Conservation (phyloP, 1,140 invertebrate genomes). For the Luehdorfia chinensis region DNA sequence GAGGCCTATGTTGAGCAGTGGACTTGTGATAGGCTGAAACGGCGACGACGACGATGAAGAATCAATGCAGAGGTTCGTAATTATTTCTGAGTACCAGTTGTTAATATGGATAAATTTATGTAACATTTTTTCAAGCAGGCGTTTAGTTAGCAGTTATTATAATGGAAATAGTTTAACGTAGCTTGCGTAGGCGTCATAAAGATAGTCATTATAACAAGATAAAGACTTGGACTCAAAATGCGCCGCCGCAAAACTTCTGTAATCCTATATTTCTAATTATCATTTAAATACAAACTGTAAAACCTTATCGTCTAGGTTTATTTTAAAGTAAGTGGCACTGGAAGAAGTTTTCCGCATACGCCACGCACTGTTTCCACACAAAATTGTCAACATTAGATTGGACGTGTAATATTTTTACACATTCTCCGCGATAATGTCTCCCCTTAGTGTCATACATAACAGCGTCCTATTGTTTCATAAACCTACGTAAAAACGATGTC, state of each 20-base stretch:
- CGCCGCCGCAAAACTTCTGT: constrained; percentile 21
- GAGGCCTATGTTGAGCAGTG: too few species aligned
- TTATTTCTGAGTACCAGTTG: too few species aligned
- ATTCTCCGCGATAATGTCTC: constrained; percentile 14
- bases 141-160: too few species aligned
- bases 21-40: too few species aligned
- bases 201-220: constrained; percentile 20
- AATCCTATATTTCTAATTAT: constrained; percentile 2
- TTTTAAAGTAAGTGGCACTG: constrained; percentile 5
- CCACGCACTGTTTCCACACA: constrained; percentile 50
- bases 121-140: too few species aligned
- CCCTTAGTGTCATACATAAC: background rate
- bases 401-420: constrained; percentile 28
- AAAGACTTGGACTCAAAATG: constrained; percentile 17
- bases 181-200: too few species aligned
- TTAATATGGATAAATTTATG: too few species aligned
- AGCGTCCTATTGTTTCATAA: constrained; percentile 4
- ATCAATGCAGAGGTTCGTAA: too few species aligned
- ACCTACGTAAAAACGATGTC: constrained; percentile 1
- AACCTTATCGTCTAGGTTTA: constrained; percentile 6
- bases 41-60: too few species aligned
- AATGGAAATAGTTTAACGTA: too few species aligned
- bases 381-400: constrained; percentile 50
- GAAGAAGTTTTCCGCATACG: constrained; percentile 35
- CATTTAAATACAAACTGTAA: constrained; percentile 20